Percentiles rank a stretch among this genome's conserved stretches.
These are phyloP conservation scores for Parasteatoda lunata DNA, from an alignment of 2,888 invertebrate genomes.

Conservation along the genomic window DNA sequence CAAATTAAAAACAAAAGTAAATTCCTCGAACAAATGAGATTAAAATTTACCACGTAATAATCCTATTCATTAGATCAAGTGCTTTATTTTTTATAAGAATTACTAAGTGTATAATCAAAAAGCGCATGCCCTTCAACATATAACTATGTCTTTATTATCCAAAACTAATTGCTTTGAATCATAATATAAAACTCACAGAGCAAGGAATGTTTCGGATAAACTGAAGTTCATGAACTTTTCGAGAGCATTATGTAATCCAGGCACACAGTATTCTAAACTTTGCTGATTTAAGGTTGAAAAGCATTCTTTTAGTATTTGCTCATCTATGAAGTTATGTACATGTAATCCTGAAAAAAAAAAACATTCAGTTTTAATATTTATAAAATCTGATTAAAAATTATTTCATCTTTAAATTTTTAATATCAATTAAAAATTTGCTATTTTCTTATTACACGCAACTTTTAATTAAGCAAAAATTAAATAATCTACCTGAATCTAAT, in stretches of 20 bases:
- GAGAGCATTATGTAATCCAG: slow-evolving; percentile 14
- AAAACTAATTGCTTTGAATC: not conserved
- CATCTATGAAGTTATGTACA: slow-evolving; percentile 2
- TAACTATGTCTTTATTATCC: not conserved
- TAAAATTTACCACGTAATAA: no score
- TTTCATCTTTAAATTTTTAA: no score
- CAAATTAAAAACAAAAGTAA: no score
- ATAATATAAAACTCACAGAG: slow-evolving; percentile 12
- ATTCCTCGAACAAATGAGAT: no score
- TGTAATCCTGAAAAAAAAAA: slow-evolving; percentile 17
- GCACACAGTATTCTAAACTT: slow-evolving; percentile 10
- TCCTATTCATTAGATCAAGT: no score
- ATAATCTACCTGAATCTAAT: slow-evolving; percentile 2
- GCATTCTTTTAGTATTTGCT: not conserved
- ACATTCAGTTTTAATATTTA: not conserved
- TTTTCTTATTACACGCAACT: no score
- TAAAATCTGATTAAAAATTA: not conserved
- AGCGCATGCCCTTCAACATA: not conserved
- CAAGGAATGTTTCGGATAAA: not conserved
- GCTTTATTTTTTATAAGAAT: not conserved
- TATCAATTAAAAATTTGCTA: no score
- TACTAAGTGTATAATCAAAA: not conserved
- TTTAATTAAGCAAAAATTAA: no score
- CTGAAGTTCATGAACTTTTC: not conserved
- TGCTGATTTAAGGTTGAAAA: not conserved